A percentile compares a stretch with the other conserved stretches of the same genome.
These are phyloP conservation scores for Psilanteris sp. DNA, from an alignment of 1,140 invertebrate genomes.

Conservation along the genomic window DNA sequence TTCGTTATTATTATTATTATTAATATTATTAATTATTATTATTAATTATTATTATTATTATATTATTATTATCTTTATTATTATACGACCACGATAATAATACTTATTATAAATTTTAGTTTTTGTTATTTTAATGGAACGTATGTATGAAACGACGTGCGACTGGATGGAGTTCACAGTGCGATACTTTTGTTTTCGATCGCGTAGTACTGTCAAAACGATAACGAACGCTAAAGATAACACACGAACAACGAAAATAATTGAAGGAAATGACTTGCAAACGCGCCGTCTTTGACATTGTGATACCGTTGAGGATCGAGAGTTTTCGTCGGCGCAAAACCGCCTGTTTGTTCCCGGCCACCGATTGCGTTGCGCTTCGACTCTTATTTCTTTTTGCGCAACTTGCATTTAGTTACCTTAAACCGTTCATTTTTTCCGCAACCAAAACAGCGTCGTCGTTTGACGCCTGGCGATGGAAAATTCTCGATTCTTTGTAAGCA, in stretches of 20 bases:
- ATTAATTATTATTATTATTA: too few species aligned
- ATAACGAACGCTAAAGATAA: constrained; percentile 11
- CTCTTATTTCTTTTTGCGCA: constrained; percentile 10
- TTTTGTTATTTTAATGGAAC: constrained; percentile 74
- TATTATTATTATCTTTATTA: too few species aligned
- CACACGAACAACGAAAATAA: constrained; percentile 14
- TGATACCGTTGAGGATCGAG: constrained; percentile 34
- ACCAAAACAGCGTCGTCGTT: too few species aligned
- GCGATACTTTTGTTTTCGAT: constrained; percentile 28
- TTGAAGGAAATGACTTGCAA: constrained; percentile 33
- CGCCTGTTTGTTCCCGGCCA: neutral
- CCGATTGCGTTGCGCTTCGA: constrained; percentile 2
- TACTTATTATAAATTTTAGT: constrained; percentile 56
- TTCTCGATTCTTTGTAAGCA: constrained; percentile 29
- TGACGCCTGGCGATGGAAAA: constrained; percentile 12
- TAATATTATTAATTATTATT: constrained; percentile 56
- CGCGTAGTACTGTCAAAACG: neutral
- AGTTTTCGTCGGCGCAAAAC: constrained; percentile 19
- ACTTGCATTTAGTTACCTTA: constrained; percentile 13
- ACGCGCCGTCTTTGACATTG: constrained; percentile 36
- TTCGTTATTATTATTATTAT: constrained; percentile 61
- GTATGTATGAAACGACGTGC: constrained; percentile 45
- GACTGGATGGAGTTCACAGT: constrained; percentile 39
- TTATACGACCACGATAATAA: constrained; percentile 1
- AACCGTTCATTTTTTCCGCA: too few species aligned